Base-by-base conservation (phyloP, 2,888 invertebrate genomes). In the Pollenia angustigena region DNA sequence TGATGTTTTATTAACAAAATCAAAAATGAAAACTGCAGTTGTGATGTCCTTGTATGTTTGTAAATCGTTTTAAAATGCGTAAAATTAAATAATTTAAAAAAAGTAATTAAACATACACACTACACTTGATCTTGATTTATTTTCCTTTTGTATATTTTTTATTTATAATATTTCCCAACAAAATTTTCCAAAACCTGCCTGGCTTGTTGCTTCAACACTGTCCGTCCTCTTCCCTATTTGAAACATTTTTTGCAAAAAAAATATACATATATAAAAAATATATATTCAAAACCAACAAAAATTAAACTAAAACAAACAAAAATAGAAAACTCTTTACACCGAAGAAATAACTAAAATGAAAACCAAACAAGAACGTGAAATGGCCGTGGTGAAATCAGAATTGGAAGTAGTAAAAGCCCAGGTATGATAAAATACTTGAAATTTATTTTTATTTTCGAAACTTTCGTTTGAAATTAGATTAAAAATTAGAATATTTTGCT, bases 261-360 rank as follows among this genome's bases (percentile, higher is more conserved):
- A 68, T n/a, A n/a, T n/a, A 78, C 1, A 23, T 23, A 23, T 23
- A 23, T 23, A 42, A n/a, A n/a, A n/a, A n/a, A n/a, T 66, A 12
- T 9, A 23, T 32, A 32, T 32, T 32, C 32, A 60, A 76, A 80
- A 74, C 72, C 46, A 83, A 46, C 16, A 56, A 66, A 78, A 56
- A 56, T 40, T 16, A 62, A 85, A 52, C 14, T 16, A 40, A 64
- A 78, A 68, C 56, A 64, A 64, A 48, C 32, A 71, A 58, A 64
- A 56, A 74, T 88, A 93, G 93, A 93, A 93, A 90, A 90, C 91
- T 18, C 89, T 93, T 44, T 93, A 93, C 85, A 92, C 90, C 75
- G 92, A 92, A 80, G 93, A 93, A 89, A 90, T 92, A 72, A 87
- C 89, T 7, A 93, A 93, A 90, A 91, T 92, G 89, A 93, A 92